Base-by-base conservation (phyloP, 2,888 invertebrate species). In the Lutraria lutraria region DNA sequence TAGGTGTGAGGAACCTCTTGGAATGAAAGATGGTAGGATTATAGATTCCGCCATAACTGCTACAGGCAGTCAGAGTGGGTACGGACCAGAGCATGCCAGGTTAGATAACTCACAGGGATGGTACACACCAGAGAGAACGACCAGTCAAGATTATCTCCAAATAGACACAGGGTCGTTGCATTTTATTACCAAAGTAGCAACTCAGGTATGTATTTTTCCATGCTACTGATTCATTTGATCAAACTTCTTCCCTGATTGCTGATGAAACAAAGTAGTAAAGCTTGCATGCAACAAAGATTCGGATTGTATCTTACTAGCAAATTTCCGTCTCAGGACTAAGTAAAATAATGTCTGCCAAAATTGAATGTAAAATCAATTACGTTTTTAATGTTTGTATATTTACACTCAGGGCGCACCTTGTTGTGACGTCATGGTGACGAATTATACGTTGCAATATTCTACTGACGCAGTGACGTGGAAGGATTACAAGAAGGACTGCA, bases 391-490 rank as follows among this genome's bases (percentile, higher is more conserved):
- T 19, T 19, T 56, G 19, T 8, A 60, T 60, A n/a, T 60, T 60
- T n/a, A n/a, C 56, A 8, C n/a, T 6, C 63, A 93, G 93, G 93
- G 93, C 15, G 93, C 90, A 0, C 91, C 91, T 25, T 93, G 93
- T 63, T 93, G 93, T 85, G 93, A 93, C 52, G 93, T 93, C 25
- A 90, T 92, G 89, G 93, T 92, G 25, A 91, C 93, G 0, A 93
- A 92, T 81, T 93, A 89, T 84, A 93, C 93, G 19, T 68, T 93
- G 21, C 87, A 90, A 80, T 93, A 88, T 72, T 91, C 93, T 16
- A 29, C 85, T 16, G 93, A 93, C 43, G 91, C 90, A 0, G 15
- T 63, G 12, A 81, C 53, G 3, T 93, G 93, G 93, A 81, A 84
- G 63, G 90, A 92, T 12, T 91, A 92, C 68, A 81, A 89, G n/a